Conservation (phyloP, 2,888 invertebrate species). For the Ormyrus nitidulus region DNA sequence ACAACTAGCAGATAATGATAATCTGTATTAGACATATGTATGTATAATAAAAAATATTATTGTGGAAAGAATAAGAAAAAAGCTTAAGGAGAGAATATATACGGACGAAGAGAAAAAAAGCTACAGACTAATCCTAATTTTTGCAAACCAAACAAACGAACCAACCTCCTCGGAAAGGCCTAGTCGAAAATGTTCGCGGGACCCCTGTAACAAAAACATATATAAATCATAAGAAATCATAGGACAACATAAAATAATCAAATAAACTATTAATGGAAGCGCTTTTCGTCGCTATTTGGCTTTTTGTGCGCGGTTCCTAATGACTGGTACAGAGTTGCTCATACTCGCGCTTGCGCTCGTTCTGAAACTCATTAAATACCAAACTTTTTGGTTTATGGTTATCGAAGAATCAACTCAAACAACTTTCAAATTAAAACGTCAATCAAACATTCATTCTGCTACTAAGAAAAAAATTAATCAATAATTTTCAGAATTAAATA, state of each 20-base stretch:
- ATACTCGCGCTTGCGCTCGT: slow-evolving; percentile 9
- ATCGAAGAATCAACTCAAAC: too few species aligned
- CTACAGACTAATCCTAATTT: slow-evolving; percentile 72
- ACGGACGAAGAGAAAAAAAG: slow-evolving; percentile 65
- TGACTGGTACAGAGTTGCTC: slow-evolving; percentile 31
- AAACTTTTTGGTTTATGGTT: neutral
- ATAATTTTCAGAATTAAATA: neutral
- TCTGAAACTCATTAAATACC: slow-evolving; percentile 26
- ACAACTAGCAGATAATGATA: slow-evolving; percentile 48
- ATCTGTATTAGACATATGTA: slow-evolving; percentile 48
- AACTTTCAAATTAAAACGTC: too few species aligned
- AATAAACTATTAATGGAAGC: slow-evolving; percentile 53
- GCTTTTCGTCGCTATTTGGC: slow-evolving; percentile 28
- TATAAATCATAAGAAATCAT: slow-evolving; percentile 74
- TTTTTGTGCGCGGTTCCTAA: slow-evolving; percentile 25
- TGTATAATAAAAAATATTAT: slow-evolving; percentile 53
- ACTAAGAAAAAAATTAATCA: too few species aligned
- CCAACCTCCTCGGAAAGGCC: slow-evolving; percentile 75
- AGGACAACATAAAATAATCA: slow-evolving; percentile 65
- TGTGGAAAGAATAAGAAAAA: slow-evolving; percentile 55
- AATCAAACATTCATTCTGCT: too few species aligned
- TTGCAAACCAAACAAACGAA: slow-evolving; percentile 73
- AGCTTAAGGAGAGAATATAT: slow-evolving; percentile 56
- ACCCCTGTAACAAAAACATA: slow-evolving; percentile 75
- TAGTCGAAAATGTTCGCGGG: slow-evolving; percentile 74